Base-by-base conservation (phyloP, 1,140 invertebrate species). In the Drosophila ambigua region DNA sequence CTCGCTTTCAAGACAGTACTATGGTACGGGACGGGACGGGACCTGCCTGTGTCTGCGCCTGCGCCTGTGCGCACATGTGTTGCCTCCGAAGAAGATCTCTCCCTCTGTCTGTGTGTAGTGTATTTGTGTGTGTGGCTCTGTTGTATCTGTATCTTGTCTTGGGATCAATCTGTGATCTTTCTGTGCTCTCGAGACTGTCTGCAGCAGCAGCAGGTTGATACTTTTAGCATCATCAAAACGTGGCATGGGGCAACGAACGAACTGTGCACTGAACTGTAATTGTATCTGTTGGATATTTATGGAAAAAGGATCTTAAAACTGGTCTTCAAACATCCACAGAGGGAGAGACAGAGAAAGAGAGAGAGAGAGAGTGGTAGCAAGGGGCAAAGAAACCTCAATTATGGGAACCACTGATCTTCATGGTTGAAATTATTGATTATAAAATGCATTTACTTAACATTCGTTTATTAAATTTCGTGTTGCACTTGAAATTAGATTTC, bases 181-280 rank as follows among this genome's bases (percentile, higher is more conserved):
- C 35, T 13, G 11, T 35, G 31, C 35, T 39, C 35, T 39, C 35
- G 35, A 46, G 61, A 44, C 59, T 82, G 81, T 72, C 81, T 85
- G 49, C 74, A 61, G 82, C 82, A 85, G 52, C 69, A 61, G 82
- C 81, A 85, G 81, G 81, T 85, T 85, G 78, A 74, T 79, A 81
- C 72, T 66, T 60, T 61, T 61, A 69, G 55, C 68, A 65, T 75
- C 71, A 61, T 79, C 64, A 68, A 71, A 83, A 72, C 73, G 74
- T 87, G 41, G 78, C 78, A 87, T 85, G 81, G 81, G 81, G 81
- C 81, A 85, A 87, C 81, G 81, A 85, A 85, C 81, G 74, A 81
- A 55, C 39, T 48, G 77, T 68, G 69, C 82, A 74, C 52, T 85
- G 77, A 78, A 82, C 81, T 69, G 65, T 74, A 74, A 77, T 72